Evolutionary conservation across 2,113 vertebrate species (phyloP).

Genomic region (Todiramphus chloris): DNA sequence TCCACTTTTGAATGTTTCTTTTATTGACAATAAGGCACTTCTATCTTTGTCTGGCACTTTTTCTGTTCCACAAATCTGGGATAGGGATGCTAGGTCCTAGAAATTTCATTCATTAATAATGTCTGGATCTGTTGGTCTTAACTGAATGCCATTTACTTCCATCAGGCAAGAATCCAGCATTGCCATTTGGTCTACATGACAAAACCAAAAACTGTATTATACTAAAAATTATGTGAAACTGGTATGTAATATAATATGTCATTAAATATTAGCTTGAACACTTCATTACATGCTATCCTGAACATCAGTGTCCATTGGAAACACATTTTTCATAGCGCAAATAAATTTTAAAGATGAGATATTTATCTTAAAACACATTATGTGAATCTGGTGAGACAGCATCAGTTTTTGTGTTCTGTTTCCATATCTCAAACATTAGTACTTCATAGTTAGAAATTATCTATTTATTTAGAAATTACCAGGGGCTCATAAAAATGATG

Average conservation of each 20-base stretch:
- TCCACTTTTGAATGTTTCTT: not conserved
- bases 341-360: not conserved
- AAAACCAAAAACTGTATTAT: not conserved
- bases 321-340: not conserved
- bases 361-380: not conserved
- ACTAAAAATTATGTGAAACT: not conserved
- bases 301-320: not conserved
- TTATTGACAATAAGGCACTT: not conserved
- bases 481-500: too few species aligned
- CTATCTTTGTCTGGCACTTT: not conserved
- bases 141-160: not conserved
- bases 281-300: not conserved
- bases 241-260: fast-evolving
- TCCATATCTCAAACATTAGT: not conserved
- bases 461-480: not conserved
- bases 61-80: not conserved
- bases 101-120: not conserved
- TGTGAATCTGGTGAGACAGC: not conserved
- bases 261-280: not conserved
- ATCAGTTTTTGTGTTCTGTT: not conserved
- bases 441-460: not conserved
- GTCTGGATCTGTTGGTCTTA: not conserved
- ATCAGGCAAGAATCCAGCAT: not conserved
- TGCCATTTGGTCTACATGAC: not conserved
- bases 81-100: not conserved